Conservation (phyloP, 2,797 vertebrate genomes). For the Sebastes cheni region DNA sequence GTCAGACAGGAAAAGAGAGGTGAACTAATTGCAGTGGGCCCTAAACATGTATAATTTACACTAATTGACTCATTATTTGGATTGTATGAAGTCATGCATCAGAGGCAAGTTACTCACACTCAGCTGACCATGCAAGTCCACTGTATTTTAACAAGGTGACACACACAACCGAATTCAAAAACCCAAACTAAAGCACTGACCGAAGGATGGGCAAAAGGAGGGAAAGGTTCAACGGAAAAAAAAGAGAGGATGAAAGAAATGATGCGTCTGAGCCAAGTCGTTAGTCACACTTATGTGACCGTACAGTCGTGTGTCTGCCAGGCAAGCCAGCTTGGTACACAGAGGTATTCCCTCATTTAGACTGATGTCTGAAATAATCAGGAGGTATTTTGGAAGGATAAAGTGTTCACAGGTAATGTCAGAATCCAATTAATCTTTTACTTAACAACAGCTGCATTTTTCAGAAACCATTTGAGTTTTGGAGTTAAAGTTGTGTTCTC, state of each 20-base stretch:
- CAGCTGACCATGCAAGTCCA: slow-evolving; percentile 47
- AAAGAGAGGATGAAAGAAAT: slow-evolving; percentile 21
- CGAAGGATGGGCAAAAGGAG: slow-evolving; percentile 10
- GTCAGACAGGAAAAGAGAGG: slow-evolving; percentile 51
- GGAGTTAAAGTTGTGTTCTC: neutral
- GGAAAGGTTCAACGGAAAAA: neutral
- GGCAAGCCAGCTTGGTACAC: slow-evolving; percentile 26
- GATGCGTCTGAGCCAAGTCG: slow-evolving; percentile 42
- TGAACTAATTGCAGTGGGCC: slow-evolving; percentile 62
- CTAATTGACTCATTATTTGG: slow-evolving; percentile 77
- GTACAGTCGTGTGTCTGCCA: slow-evolving; percentile 39
- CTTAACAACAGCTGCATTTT: slow-evolving; percentile 18
- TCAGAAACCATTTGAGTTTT: slow-evolving; percentile 2
- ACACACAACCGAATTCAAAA: slow-evolving; percentile 19
- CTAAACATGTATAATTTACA: slow-evolving; percentile 76
- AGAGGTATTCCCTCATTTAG: slow-evolving; percentile 51
- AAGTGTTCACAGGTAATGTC: slow-evolving; percentile 14
- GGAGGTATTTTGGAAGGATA: slow-evolving; percentile 8
- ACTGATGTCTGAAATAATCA: slow-evolving; percentile 32
- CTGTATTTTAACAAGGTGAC: slow-evolving; percentile 54
- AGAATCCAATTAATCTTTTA: neutral
- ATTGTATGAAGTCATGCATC: slow-evolving; percentile 74
- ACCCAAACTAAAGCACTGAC: slow-evolving; percentile 7
- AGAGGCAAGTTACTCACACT: slow-evolving; percentile 64
- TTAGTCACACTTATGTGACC: slow-evolving; percentile 56